Percentiles rank a stretch among this genome's conserved stretches.
These are phyloP conservation scores for Andrena fulva DNA, from an alignment of 2,888 invertebrate genomes.

Conservation along the genomic window DNA sequence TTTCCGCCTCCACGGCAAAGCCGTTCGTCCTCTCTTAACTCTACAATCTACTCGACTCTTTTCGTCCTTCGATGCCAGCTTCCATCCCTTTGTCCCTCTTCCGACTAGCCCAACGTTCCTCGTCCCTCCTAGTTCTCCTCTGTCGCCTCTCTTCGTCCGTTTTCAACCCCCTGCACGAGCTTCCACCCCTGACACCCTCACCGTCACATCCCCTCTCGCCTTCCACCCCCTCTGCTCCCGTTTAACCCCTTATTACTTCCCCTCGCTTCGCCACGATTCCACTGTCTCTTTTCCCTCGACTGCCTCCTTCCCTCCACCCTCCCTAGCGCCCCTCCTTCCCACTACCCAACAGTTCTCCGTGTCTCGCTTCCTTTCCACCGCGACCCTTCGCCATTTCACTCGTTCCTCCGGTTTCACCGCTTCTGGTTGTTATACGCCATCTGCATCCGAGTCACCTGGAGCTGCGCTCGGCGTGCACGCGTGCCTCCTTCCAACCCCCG, in stretches of 20 bases:
- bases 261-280: conserved; percentile 29
- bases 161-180: conserved; percentile 19
- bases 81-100: not conserved
- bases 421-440: conserved; percentile 62
- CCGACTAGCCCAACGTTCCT: not conserved
- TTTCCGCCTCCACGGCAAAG: conserved; percentile 19
- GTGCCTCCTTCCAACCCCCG: not conserved
- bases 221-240: not conserved
- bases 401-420: conserved; percentile 46
- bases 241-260: conserved; percentile 46
- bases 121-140: not conserved
- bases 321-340: not conserved
- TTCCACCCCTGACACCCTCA: conserved; percentile 4
- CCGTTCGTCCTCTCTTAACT: not conserved
- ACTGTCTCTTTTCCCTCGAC: conserved; percentile 25
- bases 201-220: not conserved
- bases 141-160: conserved; percentile 20
- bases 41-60: conserved; percentile 6
- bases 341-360: not conserved
- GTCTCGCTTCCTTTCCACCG: conserved; percentile 13
- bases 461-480: conserved; percentile 29
- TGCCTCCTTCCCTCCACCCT: not conserved
- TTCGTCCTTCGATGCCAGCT: conserved; percentile 5
- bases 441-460: conserved; percentile 60
- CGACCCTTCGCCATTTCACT: conserved; percentile 31